Base-by-base conservation (phyloP, 2,888 invertebrate species). In the Mesochorus sp. region DNA sequence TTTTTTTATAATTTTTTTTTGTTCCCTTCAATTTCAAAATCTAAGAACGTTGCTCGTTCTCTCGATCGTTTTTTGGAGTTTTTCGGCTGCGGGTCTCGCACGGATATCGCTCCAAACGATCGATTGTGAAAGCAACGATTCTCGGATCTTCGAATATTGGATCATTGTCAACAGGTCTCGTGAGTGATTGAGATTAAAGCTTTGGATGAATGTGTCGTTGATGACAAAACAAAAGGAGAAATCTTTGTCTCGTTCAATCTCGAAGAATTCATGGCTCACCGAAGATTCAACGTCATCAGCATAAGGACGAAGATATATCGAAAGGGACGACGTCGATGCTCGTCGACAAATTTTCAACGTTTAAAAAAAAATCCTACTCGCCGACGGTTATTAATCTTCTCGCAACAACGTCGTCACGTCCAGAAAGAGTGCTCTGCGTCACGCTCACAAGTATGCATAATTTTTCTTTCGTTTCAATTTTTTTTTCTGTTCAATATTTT, bases 61-160 rank as follows among this genome's bases (percentile, higher is more conserved):
- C 14, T 44, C 14, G 24, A 57, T 51, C 14, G 64, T 44, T 49
- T 39, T 24, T 42, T 64, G 21, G 8, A 34, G 12, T 24, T 39
- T 17, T 64, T 5, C 21, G 78, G 78, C 44, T 78, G 74, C 78
- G 74, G 78, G 64, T 28, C 44, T 74, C 78, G 78, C 74, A 78
- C 74, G 70, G 47, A 44, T 57, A 28, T 44, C 53, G 31, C 39
- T 19, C 24, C 44, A 39, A 55, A 53, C 17, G 24, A 12, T 62
- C 39, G 12, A 34, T 44, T 24, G 10, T 14, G 44, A 17, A 12
- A 47, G 57, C 51, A 3, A 14, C 26, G 31, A 10, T 28, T 28
- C 34, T 28, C 17, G 34, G 4, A 61, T 21, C 19, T 44, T 61
- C n/a, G 8, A 28, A 14, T 2, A 42, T 17, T 12, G 3, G 5